Conservation (phyloP, 1,140 invertebrate genomes). For the Pseudobourletiella spinata region DNA sequence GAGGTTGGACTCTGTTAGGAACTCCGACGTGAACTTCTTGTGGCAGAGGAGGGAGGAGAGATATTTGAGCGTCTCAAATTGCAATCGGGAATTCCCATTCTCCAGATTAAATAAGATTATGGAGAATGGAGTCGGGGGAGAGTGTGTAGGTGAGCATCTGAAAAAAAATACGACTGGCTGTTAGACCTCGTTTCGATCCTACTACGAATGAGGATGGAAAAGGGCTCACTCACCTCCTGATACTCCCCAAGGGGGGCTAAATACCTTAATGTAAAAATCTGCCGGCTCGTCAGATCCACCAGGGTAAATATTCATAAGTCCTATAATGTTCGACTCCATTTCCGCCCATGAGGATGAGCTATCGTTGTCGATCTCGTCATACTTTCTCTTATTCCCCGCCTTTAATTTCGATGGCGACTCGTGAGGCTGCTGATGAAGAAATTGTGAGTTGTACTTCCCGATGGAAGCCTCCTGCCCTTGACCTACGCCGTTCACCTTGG, state of each 20-base stretch:
- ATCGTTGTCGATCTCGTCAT: slow-evolving; percentile 7
- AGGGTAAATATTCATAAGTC: slow-evolving; percentile 75
- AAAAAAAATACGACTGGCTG: slow-evolving; percentile 36
- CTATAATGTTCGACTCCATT: slow-evolving; percentile 77
- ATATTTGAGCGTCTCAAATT: slow-evolving; percentile 91
- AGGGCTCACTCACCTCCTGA: slow-evolving; percentile 78
- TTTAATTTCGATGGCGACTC: not conserved
- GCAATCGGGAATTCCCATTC: slow-evolving; percentile 50
- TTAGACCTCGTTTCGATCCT: not conserved
- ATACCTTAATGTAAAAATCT: slow-evolving; percentile 86
- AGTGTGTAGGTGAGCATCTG: slow-evolving; percentile 82
- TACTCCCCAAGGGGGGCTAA: slow-evolving; percentile 92
- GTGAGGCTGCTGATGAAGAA: not conserved
- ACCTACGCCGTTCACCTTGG: not conserved
- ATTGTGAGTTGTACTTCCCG: not conserved
- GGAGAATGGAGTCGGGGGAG: not conserved
- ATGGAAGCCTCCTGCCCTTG: not conserved
- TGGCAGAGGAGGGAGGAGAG: slow-evolving; percentile 86
- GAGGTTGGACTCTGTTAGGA: slow-evolving; percentile 41
- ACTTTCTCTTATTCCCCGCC: slow-evolving; percentile 1
- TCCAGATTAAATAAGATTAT: not conserved
- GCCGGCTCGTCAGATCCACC: slow-evolving; percentile 72
- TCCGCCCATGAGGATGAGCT: slow-evolving; percentile 73
- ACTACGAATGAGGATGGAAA: too few relatives aligned
- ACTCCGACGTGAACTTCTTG: slow-evolving; percentile 95